A percentile compares a stretch with the other conserved stretches of the same genome.
Conservation (phyloP, 2,113 vertebrate genomes). For the Podarcis raffonei region DNA sequence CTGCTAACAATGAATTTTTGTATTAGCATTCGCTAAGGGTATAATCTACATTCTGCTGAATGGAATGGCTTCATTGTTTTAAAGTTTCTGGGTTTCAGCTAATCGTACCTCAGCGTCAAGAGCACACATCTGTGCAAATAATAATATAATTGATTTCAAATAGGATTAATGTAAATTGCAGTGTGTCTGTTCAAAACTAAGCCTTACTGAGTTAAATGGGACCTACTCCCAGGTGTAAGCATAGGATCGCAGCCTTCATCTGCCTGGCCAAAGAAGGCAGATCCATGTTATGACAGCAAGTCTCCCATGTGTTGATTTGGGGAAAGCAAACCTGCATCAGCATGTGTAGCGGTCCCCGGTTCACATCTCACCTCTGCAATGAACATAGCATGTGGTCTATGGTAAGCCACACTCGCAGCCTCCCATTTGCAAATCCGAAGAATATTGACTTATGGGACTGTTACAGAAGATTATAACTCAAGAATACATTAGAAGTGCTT, state of each 20-base stretch:
- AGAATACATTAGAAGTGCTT: neutral
- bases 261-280: neutral
- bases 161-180: neutral
- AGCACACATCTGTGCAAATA: neutral
- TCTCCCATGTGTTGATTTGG: neutral
- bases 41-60: neutral
- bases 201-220: too few relatives aligned
- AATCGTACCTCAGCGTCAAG: neutral
- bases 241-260: too few relatives aligned
- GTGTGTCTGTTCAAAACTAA: too few relatives aligned
- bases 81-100: neutral
- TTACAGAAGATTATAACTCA: neutral
- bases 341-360: neutral
- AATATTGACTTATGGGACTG: neutral
- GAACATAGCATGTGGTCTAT: neutral
- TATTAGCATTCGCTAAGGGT: neutral
- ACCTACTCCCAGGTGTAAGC: too few relatives aligned
- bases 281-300: neutral
- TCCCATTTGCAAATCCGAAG: too few relatives aligned
- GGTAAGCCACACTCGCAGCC: too few relatives aligned
- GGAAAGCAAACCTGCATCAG: neutral
- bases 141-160: neutral
- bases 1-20: neutral
- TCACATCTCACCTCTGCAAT: neutral
- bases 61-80: neutral